A percentile compares a stretch with the other conserved stretches of the same genome.
Evolutionary conservation across 2,113 vertebrate species (phyloP).

Genomic region (Tricholaema leucomelas): DNA sequence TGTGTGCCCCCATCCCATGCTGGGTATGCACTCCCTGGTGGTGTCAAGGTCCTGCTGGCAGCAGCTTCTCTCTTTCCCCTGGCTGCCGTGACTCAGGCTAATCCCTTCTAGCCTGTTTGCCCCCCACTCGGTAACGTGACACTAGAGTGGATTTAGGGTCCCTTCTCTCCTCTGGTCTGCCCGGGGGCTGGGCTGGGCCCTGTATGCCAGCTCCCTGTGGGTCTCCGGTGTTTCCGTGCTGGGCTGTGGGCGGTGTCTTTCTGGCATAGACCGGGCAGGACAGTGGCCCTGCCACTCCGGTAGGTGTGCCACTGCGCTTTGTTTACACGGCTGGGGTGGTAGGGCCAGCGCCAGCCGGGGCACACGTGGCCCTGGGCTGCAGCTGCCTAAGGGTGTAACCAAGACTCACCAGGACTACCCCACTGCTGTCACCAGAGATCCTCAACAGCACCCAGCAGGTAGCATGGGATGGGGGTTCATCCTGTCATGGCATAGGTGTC

Average conservation of each 20-base stretch:
- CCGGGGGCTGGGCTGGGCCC: neutral
- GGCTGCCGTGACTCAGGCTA: neutral
- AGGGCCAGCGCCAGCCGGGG: neutral
- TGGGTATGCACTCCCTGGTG: accelerated
- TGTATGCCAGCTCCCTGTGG: accelerated
- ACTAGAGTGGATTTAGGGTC: neutral
- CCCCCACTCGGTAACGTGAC: neutral
- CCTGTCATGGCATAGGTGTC: accelerated
- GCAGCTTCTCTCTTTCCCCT: neutral
- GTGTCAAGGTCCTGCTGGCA: accelerated
- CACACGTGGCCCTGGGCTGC: neutral
- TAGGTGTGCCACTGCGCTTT: neutral
- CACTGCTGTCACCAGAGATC: neutral
- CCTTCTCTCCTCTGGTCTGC: neutral
- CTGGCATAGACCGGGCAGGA: neutral
- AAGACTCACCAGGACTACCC: neutral
- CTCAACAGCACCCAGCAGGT: neutral
- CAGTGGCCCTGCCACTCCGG: accelerated
- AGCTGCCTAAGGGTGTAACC: neutral
- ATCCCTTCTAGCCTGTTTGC: neutral
- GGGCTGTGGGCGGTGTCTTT: neutral
- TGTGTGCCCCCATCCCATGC: accelerated
- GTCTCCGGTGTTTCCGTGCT: neutral
- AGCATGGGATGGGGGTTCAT: accelerated
- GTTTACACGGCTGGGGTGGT: neutral